Base-by-base conservation (phyloP, 2,113 vertebrate genomes). In the Mesocricetus auratus region DNA sequence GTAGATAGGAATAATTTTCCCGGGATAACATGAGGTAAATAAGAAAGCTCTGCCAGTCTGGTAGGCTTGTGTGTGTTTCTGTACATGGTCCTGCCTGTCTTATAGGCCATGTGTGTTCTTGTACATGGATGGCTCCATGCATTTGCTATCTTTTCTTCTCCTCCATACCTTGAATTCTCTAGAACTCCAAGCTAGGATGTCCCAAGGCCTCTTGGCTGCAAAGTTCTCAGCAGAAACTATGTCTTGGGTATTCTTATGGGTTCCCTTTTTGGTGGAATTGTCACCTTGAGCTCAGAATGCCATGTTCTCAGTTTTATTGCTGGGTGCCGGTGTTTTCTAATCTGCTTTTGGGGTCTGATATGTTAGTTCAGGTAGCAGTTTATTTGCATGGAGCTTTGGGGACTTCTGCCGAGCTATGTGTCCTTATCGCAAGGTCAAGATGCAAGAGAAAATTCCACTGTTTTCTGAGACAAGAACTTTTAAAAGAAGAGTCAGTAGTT, bases 181-280 rank as follows among this genome's bases (percentile, higher is more conserved):
- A 31, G 26, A 66, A 33, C 53, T 69, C 56, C 19, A 39, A 58
- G 13, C 19, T 36, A 12, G 36, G 62, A 78, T 62, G 31, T 82
- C n/a, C 42, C 19, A 39, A 64, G 58, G 10, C 6, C 4, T 56
- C 13, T 53, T 0, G 33, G 45, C 42, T 60, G 74, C 91, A 82
- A 74, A 83, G 36, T 22, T 69, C 74, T 93, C 22, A 82, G 29
- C 29, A 90, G 12, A 77, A 39, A 3, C 0, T 3, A 58, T 53
- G 45, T 42, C 29, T 11, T 45, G 36, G 7, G 22, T 7, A n/a
- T 42, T 62, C 7, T 22, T 17, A 82, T 93, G 89, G 56, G 33
- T n/a, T 93, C 26, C 31, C 85, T 88, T 85, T 89, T 88, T 85
- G 45, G n/a, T 73, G 31, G 68, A 77, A 66, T 64, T 88, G 53